Evolutionary conservation across 2,797 vertebrate species (phyloP).

Genomic region (Chaunax sp.): DNA sequence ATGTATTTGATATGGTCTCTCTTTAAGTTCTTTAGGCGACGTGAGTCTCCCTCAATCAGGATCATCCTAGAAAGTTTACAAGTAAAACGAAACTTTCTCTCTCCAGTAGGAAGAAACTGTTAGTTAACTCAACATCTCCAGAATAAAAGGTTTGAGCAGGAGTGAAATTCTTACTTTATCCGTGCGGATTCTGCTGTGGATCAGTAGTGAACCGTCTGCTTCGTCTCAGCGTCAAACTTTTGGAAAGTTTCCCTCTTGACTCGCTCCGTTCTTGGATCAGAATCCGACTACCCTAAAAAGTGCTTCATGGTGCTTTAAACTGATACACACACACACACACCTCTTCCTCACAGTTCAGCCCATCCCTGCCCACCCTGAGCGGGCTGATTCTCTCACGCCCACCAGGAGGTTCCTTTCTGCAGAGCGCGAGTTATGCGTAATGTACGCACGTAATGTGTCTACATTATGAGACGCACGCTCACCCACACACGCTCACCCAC

Average conservation of each 20-base stretch:
- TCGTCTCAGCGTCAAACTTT: conserved; percentile 25
- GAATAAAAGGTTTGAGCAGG: too few relatives aligned
- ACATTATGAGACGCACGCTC: neutral
- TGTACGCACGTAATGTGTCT: conserved; percentile 5
- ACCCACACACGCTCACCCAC: neutral
- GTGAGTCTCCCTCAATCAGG: too few relatives aligned
- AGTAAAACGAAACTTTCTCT: too few relatives aligned
- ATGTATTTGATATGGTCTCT: too few relatives aligned
- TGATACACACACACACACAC: conserved; percentile 39
- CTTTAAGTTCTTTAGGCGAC: too few relatives aligned
- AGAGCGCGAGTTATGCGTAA: neutral
- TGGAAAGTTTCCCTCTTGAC: conserved; percentile 10
- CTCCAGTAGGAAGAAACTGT: conserved; percentile 9
- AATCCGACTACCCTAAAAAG: conserved; percentile 26
- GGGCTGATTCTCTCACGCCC: conserved; percentile 7
- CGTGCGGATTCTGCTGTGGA: conserved; percentile 26
- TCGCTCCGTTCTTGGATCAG: conserved; percentile 16
- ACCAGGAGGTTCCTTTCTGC: conserved; percentile 1
- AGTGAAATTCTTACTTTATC: conserved; percentile 53
- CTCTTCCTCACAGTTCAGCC: conserved; percentile 5
- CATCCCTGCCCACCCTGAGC: conserved; percentile 21
- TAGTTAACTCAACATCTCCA: conserved; percentile 9
- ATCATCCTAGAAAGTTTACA: too few relatives aligned
- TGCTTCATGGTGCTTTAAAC: conserved; percentile 23
- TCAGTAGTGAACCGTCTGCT: conserved; percentile 28